Evolutionary conservation across 2,797 vertebrate genomes (phyloP).

Genomic region (Vireo griseus): DNA sequence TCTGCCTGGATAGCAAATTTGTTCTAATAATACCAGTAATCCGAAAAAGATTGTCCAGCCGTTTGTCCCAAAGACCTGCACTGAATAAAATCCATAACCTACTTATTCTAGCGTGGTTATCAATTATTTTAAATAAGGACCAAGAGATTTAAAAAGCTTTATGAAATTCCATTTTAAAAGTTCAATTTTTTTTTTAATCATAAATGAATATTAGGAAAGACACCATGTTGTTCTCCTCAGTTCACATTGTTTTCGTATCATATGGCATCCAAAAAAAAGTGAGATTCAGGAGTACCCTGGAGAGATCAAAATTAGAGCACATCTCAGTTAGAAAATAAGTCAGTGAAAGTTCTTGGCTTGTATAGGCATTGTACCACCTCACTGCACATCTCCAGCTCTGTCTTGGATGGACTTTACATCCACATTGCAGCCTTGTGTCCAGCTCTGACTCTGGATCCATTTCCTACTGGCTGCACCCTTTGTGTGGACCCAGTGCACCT

Average conservation of each 20-base stretch:
- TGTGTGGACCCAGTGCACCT: not conserved
- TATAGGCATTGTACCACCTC: not conserved
- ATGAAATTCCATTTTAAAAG: not conserved
- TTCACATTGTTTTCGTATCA: not conserved
- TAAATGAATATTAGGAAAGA: not conserved
- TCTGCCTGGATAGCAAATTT: not conserved
- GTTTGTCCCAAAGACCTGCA: not conserved
- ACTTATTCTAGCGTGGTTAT: not conserved
- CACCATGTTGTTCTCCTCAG: not conserved
- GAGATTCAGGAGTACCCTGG: not conserved
- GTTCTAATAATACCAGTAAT: not conserved
- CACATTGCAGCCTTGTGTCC: not conserved
- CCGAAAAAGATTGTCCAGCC: not conserved
- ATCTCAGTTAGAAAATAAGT: not conserved
- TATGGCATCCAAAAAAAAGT: not conserved
- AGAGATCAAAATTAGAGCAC: not conserved
- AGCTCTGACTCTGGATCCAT: not conserved
- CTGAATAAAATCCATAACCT: not conserved
- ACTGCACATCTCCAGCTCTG: accelerated
- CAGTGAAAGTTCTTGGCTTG: not conserved
- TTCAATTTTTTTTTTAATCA: not conserved
- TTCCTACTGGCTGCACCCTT: not conserved
- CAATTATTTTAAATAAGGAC: not conserved
- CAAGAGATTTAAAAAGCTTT: not conserved
- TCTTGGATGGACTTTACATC: not conserved